phyloP scores from a whole-genome alignment of 2,797 vertebrate genomes.

The Parauchenoglanis ngamensis region DNA sequence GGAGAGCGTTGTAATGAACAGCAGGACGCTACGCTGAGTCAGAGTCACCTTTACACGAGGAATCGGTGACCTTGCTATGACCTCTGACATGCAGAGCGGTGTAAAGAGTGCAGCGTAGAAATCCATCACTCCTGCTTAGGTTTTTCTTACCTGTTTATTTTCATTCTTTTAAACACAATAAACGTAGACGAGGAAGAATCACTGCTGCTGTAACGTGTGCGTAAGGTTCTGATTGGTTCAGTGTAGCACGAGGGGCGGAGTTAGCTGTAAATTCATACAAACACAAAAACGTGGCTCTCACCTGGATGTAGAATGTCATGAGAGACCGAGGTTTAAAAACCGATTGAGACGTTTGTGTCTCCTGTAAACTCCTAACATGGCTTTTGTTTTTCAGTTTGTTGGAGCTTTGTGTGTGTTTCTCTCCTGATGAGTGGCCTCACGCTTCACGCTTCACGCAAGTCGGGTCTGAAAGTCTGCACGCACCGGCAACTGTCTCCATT shows the following conservation, averaged over 20 bases:
- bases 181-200: neutral
- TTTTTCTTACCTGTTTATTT: neutral
- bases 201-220: neutral
- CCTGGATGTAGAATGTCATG: neutral
- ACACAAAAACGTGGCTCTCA: neutral
- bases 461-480: neutral
- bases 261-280: neutral
- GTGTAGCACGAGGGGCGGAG: neutral
- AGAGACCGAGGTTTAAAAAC: neutral
- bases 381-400: neutral
- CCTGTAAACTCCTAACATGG: neutral
- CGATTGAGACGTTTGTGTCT: neutral
- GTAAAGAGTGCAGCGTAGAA: neutral
- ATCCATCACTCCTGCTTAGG: neutral
- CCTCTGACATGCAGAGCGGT: neutral
- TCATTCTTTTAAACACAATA: no score
- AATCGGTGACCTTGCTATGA: neutral
- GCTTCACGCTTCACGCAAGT: neutral
- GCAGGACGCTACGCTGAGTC: no score
- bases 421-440: slow-evolving; percentile 6
- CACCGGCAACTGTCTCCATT: neutral
- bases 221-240: neutral
- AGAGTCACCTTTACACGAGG: neutral
- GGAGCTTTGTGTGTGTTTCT: neutral
- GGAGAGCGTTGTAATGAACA: neutral